Conservation (phyloP, 2,888 invertebrate species). For the Drosophila demipolita region DNA sequence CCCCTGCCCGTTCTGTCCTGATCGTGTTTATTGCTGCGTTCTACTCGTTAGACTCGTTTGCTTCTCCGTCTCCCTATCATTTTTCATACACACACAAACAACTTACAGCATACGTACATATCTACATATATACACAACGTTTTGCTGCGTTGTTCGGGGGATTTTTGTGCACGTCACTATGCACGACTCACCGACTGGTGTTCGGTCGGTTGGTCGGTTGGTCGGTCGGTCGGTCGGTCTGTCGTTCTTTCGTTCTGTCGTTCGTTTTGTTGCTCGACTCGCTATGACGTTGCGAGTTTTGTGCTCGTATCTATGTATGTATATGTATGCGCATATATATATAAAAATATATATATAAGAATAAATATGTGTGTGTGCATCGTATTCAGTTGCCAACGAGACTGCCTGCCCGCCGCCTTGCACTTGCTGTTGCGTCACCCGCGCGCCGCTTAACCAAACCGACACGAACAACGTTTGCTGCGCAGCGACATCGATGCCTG, state of each 20-base stretch:
- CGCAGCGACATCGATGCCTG: conserved; percentile 54
- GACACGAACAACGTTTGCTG: conserved; percentile 49
- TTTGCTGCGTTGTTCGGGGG: conserved; percentile 45
- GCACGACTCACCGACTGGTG: conserved; percentile 43
- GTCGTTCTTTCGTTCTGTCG: conserved; percentile 23
- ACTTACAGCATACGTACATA: conserved; percentile 16
- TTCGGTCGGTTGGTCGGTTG: conserved; percentile 21
- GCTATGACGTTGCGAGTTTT: conserved; percentile 78
- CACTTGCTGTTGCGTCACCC: conserved; percentile 80
- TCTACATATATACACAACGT: conserved; percentile 21
- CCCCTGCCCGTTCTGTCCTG: conserved; percentile 10
- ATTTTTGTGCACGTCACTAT: conserved; percentile 72
- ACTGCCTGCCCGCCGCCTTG: conserved; percentile 63
- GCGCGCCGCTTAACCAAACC: conserved; percentile 55
- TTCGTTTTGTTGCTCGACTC: conserved; percentile 59
- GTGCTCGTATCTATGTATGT: conserved; percentile 50
- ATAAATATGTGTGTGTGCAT: conserved; percentile 22
- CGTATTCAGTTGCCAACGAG: conserved; percentile 73
- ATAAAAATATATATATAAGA: background rate
- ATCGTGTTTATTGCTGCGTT: conserved; percentile 56
- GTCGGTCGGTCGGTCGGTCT: conserved; percentile 18
- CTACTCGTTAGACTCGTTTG: conserved; percentile 73
- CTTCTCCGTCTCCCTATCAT: conserved; percentile 63
- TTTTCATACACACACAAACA: conserved; percentile 52
- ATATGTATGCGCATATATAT: conserved; percentile 16